These are phyloP conservation scores for Amblyopsis hoosieri DNA, from an alignment of 2,797 vertebrate genomes.

Conservation along the genomic window DNA sequence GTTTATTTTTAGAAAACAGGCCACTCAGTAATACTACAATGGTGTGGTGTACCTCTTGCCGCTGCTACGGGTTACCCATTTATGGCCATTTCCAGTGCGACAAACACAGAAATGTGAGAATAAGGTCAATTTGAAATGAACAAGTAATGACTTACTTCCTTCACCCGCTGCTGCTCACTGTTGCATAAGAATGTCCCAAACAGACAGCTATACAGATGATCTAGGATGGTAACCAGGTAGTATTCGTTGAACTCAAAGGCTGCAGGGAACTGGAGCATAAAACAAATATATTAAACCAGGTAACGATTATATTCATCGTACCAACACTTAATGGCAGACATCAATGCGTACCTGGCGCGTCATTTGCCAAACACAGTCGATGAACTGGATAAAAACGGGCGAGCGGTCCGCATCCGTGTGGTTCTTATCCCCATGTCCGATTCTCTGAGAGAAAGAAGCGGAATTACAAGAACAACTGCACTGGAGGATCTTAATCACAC, in stretches of 20 bases:
- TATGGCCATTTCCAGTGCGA: no score
- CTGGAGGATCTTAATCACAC: no score
- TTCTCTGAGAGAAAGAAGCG: constrained; percentile 76
- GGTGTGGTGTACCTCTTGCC: no score
- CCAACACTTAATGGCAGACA: neutral
- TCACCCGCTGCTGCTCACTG: constrained; percentile 91
- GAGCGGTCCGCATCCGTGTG: constrained; percentile 95
- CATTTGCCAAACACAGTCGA: constrained; percentile 98
- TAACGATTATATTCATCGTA: no score
- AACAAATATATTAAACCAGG: constrained; percentile 6
- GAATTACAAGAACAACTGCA: no score
- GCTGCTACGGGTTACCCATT: no score
- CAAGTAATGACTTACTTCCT: constrained; percentile 81
- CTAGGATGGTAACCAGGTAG: constrained; percentile 93
- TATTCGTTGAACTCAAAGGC: constrained; percentile 97
- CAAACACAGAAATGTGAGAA: no score
- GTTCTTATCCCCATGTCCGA: constrained; percentile 96
- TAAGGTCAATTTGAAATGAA: neutral
- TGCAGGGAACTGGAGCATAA: constrained; percentile 87
- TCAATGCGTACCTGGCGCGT: constrained; percentile 87
- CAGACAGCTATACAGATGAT: constrained; percentile 96
- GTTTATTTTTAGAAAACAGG: no score
- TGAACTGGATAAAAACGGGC: constrained; percentile 95
- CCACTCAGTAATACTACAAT: no score
- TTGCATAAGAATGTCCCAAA: constrained; percentile 97